These are phyloP conservation scores for Seriola rivoliana DNA, from an alignment of 2,113 vertebrate species.

Conservation along the genomic window DNA sequence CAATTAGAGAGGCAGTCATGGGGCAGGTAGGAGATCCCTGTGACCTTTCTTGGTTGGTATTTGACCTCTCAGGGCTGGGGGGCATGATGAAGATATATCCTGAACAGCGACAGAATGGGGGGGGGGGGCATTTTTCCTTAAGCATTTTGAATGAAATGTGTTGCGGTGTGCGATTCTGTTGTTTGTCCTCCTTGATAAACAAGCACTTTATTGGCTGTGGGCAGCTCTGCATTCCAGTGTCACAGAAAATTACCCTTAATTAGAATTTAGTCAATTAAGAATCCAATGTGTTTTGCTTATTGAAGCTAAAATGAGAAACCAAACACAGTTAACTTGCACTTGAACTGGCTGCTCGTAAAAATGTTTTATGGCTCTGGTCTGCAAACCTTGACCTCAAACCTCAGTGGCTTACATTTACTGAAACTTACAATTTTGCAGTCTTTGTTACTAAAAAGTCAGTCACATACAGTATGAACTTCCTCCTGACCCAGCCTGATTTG, in stretches of 20 bases:
- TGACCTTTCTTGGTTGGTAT: conserved; percentile 71
- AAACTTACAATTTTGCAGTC: conserved; percentile 28
- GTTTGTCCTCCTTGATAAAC: conserved; percentile 47
- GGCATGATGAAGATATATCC: conserved; percentile 42
- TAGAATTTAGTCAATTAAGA: conserved; percentile 51
- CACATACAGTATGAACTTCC: conserved; percentile 5
- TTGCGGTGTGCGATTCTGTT: neutral
- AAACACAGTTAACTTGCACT: conserved; percentile 54
- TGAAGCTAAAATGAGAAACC: conserved; percentile 50
- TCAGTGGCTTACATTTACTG: conserved; percentile 8
- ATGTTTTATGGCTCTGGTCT: conserved; percentile 53
- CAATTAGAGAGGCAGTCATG: conserved; percentile 73
- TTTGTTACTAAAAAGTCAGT: neutral
- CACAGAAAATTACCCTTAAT: conserved; percentile 52
- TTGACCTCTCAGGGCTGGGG: conserved; percentile 64
- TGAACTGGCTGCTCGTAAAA: conserved; percentile 50
- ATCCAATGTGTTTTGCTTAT: conserved; percentile 57
- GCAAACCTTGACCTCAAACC: conserved; percentile 53
- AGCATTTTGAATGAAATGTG: neutral
- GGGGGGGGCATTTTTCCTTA: neutral
- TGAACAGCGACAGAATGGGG: conserved; percentile 35
- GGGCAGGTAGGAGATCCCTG: conserved; percentile 68
- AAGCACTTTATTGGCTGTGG: conserved; percentile 61
- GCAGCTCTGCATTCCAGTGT: conserved; percentile 24
- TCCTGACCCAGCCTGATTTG: neutral